Evolutionary conservation across 1,140 invertebrate species (phyloP).

Genomic region (Holcopasites calliopsidis): DNA sequence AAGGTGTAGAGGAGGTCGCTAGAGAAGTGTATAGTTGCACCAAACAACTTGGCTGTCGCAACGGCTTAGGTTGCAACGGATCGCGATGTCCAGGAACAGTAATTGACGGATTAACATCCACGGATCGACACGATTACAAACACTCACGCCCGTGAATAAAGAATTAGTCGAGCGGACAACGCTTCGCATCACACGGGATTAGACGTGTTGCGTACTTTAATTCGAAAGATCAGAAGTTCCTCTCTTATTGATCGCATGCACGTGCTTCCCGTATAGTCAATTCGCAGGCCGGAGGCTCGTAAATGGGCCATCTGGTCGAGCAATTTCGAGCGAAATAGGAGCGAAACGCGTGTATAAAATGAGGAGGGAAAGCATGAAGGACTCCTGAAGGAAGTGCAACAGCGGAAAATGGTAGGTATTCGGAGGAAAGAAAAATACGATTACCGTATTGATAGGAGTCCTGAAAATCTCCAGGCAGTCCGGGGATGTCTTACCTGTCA

Average conservation of each 20-base stretch:
- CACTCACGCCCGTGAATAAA: neutral
- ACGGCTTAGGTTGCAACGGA: neutral
- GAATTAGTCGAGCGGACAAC: neutral
- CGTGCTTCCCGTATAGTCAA: constrained; percentile 68
- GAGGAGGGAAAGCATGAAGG: neutral
- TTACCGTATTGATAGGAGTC: neutral
- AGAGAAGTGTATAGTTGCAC: too few species aligned
- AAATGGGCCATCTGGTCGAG: constrained; percentile 74
- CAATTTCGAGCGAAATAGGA: constrained; percentile 40
- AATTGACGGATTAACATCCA: too few species aligned
- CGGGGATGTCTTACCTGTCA: constrained; percentile 86
- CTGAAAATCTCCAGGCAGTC: neutral
- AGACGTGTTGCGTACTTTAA: constrained; percentile 58
- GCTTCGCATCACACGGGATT: too few species aligned
- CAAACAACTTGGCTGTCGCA: neutral
- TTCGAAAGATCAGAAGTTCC: constrained; percentile 70
- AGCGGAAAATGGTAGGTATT: neutral
- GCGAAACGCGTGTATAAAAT: constrained; percentile 7
- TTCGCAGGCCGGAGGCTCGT: constrained; percentile 60
- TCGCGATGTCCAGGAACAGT: too few species aligned
- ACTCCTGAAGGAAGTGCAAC: neutral
- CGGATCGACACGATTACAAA: neutral
- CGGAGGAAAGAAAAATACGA: too few species aligned
- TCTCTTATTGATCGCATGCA: constrained; percentile 75
- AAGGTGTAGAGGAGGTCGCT: too few species aligned